Base-by-base conservation (phyloP, 2,113 vertebrate genomes). In the Dipodomys ordii region DNA sequence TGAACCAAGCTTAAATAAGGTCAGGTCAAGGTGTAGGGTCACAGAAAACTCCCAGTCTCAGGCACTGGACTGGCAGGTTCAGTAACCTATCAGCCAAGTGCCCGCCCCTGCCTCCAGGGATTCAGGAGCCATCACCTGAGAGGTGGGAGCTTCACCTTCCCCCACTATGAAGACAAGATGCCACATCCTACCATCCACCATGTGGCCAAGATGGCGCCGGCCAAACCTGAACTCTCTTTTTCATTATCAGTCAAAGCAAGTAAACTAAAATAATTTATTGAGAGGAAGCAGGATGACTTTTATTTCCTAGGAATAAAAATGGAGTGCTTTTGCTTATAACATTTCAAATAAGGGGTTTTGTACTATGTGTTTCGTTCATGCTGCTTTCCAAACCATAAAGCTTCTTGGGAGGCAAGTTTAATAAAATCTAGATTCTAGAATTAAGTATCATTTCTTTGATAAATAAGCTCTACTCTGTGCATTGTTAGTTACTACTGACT, bases 371-470 rank as follows among this genome's bases (percentile, higher is more conserved):
- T 91, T 94, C 94, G 60, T 62, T 84, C 32, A 91, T 74, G 22
- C 46, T 62, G 27, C 53, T 91, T 96, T 93, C 35, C 32, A 95
- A 96, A 90, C 81, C 93, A 96, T 96, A 95, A 95, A 93, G 73
- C 67, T 87, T 95, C 86, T 93, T 96, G 69, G 84, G 91, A 94
- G 91, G 78, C 84, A 92, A 91, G 60, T 6, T 39, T 80, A 68
- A 72, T 95, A 92, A 95, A 92, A 88, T 78, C 16, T 65, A n/a
- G 71, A 74, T 81, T 88, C 65, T 90, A 87, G 69, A 87, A 89
- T 49, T 83, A 74, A 57, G 44, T 80, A 83, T 92, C 92, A 93
- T 46, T 94, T 90, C 18, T 77, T 91, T 9, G 13, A 76, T 93
- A 82, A 87, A 85, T 18, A 81, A 81, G 77, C 16, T 28, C 27